These are phyloP conservation scores for Poeciliopsis infans DNA, from an alignment of 2,797 vertebrate genomes.

Conservation along the genomic window DNA sequence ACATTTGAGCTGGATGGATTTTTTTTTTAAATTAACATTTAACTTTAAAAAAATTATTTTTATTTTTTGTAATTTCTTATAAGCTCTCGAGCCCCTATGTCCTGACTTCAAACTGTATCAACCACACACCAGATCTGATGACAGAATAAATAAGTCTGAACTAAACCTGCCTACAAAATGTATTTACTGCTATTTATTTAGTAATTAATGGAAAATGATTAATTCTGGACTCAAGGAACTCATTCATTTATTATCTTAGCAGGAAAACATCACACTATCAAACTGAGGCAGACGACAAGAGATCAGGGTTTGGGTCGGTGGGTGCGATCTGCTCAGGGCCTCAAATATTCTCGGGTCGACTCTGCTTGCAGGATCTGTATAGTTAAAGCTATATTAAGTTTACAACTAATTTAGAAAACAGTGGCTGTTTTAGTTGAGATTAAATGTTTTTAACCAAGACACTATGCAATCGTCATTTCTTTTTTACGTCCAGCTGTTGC, in stretches of 20 bases:
- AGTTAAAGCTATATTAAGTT: not conserved
- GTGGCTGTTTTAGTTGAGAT: conserved; percentile 2
- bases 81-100: not conserved
- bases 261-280: not conserved
- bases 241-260: not conserved
- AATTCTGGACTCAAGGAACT: not conserved
- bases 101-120: not conserved
- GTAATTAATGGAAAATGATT: not conserved
- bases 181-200: not conserved
- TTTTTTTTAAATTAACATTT: not conserved
- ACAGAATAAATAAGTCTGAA: not conserved
- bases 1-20: not conserved
- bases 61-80: not conserved
- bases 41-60: not conserved
- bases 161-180: not conserved
- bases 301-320: not conserved
- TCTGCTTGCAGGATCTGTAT: not conserved
- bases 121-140: not conserved
- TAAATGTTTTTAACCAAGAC: conserved; percentile 24
- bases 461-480: not conserved
- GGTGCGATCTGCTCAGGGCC: not conserved
- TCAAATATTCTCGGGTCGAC: not conserved
- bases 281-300: not conserved
- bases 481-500: not conserved
- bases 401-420: not conserved